Evolutionary conservation across 2,888 invertebrate species (phyloP).

Genomic region (Meteorus colon): DNA sequence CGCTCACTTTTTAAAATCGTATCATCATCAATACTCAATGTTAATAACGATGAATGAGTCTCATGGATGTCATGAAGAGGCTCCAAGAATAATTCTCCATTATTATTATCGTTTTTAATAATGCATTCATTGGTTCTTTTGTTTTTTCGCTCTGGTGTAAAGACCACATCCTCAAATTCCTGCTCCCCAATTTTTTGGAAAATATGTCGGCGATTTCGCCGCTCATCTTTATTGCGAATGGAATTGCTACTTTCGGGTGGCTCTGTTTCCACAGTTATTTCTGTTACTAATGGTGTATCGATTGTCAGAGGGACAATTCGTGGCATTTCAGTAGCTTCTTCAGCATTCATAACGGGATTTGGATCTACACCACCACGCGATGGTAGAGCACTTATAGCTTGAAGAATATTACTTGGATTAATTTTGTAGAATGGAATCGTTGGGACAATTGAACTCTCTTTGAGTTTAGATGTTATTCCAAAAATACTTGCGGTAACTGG

Average conservation of each 20-base stretch:
- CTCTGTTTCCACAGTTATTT: constrained; percentile 50
- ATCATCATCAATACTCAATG: constrained; percentile 62
- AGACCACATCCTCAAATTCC: constrained; percentile 81
- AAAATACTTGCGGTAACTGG: constrained; percentile 67
- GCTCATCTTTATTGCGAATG: constrained; percentile 56
- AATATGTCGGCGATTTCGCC: constrained; percentile 77
- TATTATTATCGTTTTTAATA: constrained; percentile 41
- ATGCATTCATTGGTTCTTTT: constrained; percentile 55
- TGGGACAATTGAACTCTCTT: constrained; percentile 69
- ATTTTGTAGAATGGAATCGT: constrained; percentile 69
- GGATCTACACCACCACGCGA: constrained; percentile 70
- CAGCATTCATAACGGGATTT: constrained; percentile 77
- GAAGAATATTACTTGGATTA: constrained; percentile 64
- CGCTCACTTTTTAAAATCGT: constrained; percentile 58
- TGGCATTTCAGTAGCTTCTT: constrained; percentile 85
- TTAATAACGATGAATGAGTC: constrained; percentile 60
- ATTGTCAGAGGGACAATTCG: constrained; percentile 72
- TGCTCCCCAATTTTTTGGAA: constrained; percentile 83
- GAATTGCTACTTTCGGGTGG: constrained; percentile 32
- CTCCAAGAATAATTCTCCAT: constrained; percentile 44
- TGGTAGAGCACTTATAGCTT: constrained; percentile 64
- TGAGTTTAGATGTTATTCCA: constrained; percentile 70
- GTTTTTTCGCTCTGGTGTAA: constrained; percentile 77
- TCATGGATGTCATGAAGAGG: constrained; percentile 50
- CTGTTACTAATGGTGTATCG: constrained; percentile 58